A percentile compares a stretch with the other conserved stretches of the same genome.
Evolutionary conservation across 2,113 vertebrate species (phyloP).

Genomic region (Pseudorectes ferrugineus): DNA sequence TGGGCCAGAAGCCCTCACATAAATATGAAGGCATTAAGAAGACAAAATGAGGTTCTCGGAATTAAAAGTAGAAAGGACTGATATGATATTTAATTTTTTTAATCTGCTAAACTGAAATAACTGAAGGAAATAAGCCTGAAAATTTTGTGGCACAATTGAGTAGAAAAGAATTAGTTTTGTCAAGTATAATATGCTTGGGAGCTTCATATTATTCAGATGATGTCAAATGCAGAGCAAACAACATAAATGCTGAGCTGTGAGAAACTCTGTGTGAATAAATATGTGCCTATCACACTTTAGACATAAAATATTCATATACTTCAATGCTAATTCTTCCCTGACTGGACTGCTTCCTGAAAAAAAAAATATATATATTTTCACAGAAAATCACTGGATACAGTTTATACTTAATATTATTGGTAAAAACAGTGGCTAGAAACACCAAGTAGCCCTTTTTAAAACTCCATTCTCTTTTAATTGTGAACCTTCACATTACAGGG

Average conservation of each 20-base stretch:
- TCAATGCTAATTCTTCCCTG: neutral
- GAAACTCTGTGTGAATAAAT: constrained; percentile 37
- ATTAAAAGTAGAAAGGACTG: neutral
- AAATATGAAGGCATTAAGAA: neutral
- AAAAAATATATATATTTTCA: neutral
- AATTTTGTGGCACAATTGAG: neutral
- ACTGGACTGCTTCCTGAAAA: neutral
- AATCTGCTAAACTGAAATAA: neutral
- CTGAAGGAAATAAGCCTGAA: neutral
- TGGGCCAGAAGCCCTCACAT: neutral
- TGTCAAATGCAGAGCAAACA: constrained; percentile 37
- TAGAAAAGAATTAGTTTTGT: constrained; percentile 11
- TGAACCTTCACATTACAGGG: constrained; percentile 20
- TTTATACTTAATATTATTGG: neutral
- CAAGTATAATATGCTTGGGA: neutral
- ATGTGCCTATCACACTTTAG: neutral
- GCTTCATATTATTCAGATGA: constrained; percentile 12
- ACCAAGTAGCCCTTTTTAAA: neutral
- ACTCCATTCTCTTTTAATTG: constrained; percentile 15
- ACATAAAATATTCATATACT: constrained; percentile 43
- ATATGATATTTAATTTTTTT: neutral
- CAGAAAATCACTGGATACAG: neutral
- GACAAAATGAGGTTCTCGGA: neutral
- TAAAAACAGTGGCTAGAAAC: neutral
- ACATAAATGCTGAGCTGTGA: constrained; percentile 50